Base-by-base conservation (phyloP, 2,797 vertebrate species). In the Enteromius paludinosus region DNA sequence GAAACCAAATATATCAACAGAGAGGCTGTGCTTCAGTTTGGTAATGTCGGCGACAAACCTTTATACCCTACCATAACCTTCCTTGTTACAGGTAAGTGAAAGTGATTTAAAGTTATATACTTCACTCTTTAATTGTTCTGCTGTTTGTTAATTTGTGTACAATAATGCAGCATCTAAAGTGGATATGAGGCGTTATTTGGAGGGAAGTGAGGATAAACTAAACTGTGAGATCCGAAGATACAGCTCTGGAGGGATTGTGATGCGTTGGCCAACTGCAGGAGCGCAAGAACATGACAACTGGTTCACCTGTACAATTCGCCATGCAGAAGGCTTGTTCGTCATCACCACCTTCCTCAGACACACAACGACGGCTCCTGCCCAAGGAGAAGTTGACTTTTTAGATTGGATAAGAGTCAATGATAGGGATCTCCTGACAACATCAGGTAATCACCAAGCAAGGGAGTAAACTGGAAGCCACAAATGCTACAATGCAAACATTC, bases 21-120 rank as follows among this genome's bases (percentile, higher is more conserved):
- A 90, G 76, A 92, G 54, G 92, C 90, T 3, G 78, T 89, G 81
- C 84, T 95, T 85, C 94, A 95, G 88, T 95, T 95, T 84, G 93
- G 93, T 20, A 79, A 87, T 11, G 79, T 61, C 17, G 92, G 89
- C 78, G 93, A 94, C 30, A 0, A 73, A 41, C 89, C 93, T 12
- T 30, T 93, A 25, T 84, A 93, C 80, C 90, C 90, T 0, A 81
- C 76, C 12, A 72, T 95, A 79, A 95, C 94, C 0, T 95, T 95
- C 86, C 88, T 95, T 71, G 71, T 94, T 64, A 90, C 89, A 0
- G 87, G 95, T 95, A 75, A 90, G 73, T 52, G 15, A 33, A 52
- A 59, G 1, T 56, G 20, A 56, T 20, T 3, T 12, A 25, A 35
- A 41, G 1, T 11, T 68, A 25, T 15, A 6, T 41, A 25, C 33